Percentiles rank a stretch among this genome's conserved stretches.
These are phyloP conservation scores for Haplochromis burtoni DNA, from an alignment of 2,113 vertebrate species.

Conservation along the genomic window DNA sequence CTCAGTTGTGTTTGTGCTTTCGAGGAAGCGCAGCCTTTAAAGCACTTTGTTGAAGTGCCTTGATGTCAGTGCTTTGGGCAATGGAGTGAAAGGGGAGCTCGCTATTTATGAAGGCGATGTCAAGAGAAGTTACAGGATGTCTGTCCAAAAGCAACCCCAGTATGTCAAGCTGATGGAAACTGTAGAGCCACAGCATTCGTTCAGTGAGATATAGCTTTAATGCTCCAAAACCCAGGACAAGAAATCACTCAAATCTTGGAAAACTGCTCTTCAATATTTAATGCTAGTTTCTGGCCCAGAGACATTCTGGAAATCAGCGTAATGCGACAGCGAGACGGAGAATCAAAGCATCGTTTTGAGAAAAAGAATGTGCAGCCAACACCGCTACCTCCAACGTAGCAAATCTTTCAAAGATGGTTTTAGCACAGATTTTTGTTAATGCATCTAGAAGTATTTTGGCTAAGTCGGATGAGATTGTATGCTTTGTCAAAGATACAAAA, in stretches of 20 bases:
- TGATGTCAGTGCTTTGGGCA: background rate
- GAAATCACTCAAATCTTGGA: background rate
- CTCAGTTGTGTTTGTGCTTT: constrained; percentile 37
- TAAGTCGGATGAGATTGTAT: background rate
- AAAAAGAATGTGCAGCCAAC: background rate
- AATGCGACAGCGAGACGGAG: rapidly evolving
- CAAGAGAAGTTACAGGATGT: background rate
- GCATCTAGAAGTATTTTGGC: background rate
- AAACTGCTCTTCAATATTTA: background rate
- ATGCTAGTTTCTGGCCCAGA: background rate
- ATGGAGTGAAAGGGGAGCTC: background rate
- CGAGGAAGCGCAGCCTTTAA: constrained; percentile 21
- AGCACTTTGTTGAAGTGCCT: background rate
- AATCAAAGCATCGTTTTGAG: background rate
- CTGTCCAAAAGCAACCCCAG: background rate
- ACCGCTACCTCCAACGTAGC: background rate
- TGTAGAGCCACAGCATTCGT: background rate
- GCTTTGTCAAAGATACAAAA: background rate
- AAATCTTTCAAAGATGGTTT: background rate
- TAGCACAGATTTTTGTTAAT: background rate
- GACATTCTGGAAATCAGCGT: background rate
- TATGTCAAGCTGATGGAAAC: background rate
- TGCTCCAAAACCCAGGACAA: background rate
- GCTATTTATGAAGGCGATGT: background rate
- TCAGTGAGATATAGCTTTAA: background rate